Conservation (phyloP, 2,888 invertebrate genomes). For the Ditylenchus weischeri region DNA sequence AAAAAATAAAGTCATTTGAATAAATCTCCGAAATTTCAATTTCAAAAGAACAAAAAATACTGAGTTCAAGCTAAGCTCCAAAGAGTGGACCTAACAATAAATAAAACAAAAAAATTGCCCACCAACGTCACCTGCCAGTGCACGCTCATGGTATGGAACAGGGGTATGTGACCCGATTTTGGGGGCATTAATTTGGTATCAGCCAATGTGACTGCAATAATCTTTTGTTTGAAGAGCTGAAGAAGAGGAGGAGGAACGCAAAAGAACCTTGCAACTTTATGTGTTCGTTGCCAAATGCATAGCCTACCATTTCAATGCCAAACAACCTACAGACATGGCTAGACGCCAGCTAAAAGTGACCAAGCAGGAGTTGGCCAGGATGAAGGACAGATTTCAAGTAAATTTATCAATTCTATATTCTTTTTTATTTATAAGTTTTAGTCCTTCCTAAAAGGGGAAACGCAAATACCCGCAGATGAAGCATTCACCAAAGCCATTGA, state of each 20-base stretch:
- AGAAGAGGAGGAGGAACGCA: slow-evolving; percentile 90
- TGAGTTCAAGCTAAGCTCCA: too few species aligned
- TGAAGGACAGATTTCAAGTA: slow-evolving; percentile 46
- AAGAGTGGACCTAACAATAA: too few species aligned
- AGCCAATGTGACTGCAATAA: too few species aligned
- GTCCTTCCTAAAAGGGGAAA: slow-evolving; percentile 83
- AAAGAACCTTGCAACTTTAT: slow-evolving; percentile 87
- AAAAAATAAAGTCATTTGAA: too few species aligned
- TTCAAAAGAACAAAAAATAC: too few species aligned
- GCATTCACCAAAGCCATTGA: slow-evolving; percentile 98
- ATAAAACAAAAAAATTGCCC: too few species aligned
- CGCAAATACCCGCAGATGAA: slow-evolving; percentile 94
- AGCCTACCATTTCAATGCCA: slow-evolving; percentile 98
- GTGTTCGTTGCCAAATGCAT: slow-evolving; percentile 91
- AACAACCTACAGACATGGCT: slow-evolving; percentile 88
- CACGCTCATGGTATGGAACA: too few species aligned
- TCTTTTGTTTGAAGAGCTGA: slow-evolving; percentile 73
- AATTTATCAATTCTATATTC: slow-evolving; percentile 2
- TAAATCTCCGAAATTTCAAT: too few species aligned
- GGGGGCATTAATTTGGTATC: too few species aligned
- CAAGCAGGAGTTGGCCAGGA: slow-evolving; percentile 72
- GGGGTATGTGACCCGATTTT: too few species aligned
- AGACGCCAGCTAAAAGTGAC: slow-evolving; percentile 86
- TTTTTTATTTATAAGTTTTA: background rate
- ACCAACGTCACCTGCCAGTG: too few species aligned